Conservation (phyloP, 2,888 invertebrate genomes). For the Nephrotoma appendiculata region DNA sequence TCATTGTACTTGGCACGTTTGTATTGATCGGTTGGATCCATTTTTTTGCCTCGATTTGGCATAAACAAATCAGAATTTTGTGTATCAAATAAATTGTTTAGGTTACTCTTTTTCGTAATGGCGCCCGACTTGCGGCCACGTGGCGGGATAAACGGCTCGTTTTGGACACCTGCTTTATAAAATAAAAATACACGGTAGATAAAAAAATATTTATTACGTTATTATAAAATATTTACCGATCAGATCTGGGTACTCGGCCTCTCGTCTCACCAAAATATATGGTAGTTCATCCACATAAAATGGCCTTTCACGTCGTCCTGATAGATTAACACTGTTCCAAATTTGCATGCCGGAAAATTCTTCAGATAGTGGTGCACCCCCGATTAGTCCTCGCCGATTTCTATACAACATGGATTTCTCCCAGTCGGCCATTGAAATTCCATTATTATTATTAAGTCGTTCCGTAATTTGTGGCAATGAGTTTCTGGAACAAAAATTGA, state of each 20-base stretch:
- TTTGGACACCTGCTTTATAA: background rate
- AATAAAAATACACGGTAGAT: background rate
- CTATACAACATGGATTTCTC: background rate
- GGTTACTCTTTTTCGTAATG: background rate
- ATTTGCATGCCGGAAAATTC: conserved; percentile 23
- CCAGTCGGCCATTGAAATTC: background rate
- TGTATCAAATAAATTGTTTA: background rate
- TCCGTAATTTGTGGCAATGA: background rate
- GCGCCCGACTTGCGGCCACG: conserved; percentile 26
- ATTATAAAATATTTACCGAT: conserved; percentile 6
- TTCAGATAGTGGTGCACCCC: conserved; percentile 15
- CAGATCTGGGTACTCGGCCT: conserved; percentile 11
- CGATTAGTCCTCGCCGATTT: background rate
- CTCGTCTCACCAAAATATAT: conserved; percentile 24
- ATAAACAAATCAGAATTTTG: conserved; percentile 8
- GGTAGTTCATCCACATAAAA: conserved; percentile 27
- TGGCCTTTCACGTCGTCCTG: conserved; percentile 26
- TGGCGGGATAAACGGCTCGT: conserved; percentile 24
- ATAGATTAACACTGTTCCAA: conserved; percentile 27
- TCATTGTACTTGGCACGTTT: background rate
- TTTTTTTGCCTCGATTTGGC: conserved; percentile 10
- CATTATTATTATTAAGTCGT: background rate
- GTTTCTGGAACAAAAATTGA: background rate
- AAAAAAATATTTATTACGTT: background rate
- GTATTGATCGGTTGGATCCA: background rate